A percentile compares a stretch with the other conserved stretches of the same genome.
These are phyloP conservation scores for Drosophila parabipectinata DNA, from an alignment of 1,140 invertebrate genomes.

Conservation along the genomic window DNA sequence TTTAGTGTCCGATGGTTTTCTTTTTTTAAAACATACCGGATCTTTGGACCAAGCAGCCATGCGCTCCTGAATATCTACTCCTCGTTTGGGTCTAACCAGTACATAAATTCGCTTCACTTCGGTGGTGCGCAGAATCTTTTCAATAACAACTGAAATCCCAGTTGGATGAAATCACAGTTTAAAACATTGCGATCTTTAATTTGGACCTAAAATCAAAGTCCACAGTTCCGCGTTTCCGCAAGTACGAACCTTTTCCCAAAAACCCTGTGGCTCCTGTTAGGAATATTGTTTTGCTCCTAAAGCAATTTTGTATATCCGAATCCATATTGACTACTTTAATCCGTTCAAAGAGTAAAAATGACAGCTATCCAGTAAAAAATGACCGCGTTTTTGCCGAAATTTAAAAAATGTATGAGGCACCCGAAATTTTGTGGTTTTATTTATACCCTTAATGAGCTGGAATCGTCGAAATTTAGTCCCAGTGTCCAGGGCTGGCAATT, in stretches of 20 bases:
- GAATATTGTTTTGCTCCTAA: constrained; percentile 46
- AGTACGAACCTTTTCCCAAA: constrained; percentile 43
- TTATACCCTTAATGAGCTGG: background rate
- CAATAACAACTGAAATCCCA: constrained; percentile 86
- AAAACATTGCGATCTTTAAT: background rate
- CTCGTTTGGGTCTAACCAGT: constrained; percentile 90
- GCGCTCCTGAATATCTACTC: constrained; percentile 88
- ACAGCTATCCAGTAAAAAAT: background rate
- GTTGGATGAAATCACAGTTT: background rate
- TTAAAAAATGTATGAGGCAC: background rate
- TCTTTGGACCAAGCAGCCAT: constrained; percentile 87
- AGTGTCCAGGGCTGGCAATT: background rate
- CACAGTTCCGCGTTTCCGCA: too few relatives aligned
- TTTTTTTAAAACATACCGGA: constrained; percentile 29
- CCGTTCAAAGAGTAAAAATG: background rate
- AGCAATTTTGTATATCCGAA: constrained; percentile 41
- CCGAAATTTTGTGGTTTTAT: background rate
- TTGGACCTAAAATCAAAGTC: background rate
- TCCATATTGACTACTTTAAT: constrained; percentile 27
- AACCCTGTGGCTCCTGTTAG: constrained; percentile 53
- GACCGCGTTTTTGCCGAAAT: background rate
- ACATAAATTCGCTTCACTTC: constrained; percentile 90
- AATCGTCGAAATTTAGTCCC: background rate
- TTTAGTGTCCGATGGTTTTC: background rate
- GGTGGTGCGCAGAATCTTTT: constrained; percentile 91